Percentiles rank a stretch among this genome's conserved stretches.
These are phyloP conservation scores for Ceratitis capitata DNA, from an alignment of 1,140 invertebrate species.

Conservation along the genomic window DNA sequence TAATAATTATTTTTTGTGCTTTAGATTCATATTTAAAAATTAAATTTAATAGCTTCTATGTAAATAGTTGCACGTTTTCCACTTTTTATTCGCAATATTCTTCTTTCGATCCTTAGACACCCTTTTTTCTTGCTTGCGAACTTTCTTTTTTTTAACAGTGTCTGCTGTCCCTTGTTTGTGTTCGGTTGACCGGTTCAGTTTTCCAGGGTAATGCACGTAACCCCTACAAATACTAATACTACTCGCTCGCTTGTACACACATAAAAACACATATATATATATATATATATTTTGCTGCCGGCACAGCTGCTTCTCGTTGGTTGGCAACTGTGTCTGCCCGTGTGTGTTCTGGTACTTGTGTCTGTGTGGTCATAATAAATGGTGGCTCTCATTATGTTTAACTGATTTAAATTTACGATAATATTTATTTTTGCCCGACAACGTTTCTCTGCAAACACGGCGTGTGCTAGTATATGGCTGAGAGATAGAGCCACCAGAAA, in stretches of 20 bases:
- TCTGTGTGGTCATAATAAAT: constrained; percentile 22
- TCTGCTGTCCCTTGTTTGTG: neutral
- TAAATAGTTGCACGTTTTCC: neutral
- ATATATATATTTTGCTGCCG: neutral
- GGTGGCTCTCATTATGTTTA: constrained; percentile 2
- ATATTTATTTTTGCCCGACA: constrained; percentile 22
- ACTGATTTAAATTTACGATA: constrained; percentile 38
- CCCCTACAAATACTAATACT: no score
- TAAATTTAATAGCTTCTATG: constrained; percentile 10
- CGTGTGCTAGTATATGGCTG: neutral
- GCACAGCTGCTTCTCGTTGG: neutral
- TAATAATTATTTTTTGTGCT: neutral
- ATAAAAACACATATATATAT: neutral
- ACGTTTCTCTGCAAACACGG: no score
- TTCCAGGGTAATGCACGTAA: neutral
- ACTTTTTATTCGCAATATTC: neutral
- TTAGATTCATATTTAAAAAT: neutral
- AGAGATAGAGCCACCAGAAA: neutral
- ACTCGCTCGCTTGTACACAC: neutral
- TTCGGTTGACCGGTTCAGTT: neutral
- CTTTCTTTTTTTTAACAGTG: constrained; percentile 7
- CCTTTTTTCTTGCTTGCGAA: neutral
- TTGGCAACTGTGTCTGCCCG: neutral
- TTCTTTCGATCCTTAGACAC: neutral
- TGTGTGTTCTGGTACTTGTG: no score